Percentiles rank a stretch among this genome's conserved stretches.
phyloP scores from a whole-genome alignment of 2,888 invertebrate species.

The Tridacna crocea region DNA sequence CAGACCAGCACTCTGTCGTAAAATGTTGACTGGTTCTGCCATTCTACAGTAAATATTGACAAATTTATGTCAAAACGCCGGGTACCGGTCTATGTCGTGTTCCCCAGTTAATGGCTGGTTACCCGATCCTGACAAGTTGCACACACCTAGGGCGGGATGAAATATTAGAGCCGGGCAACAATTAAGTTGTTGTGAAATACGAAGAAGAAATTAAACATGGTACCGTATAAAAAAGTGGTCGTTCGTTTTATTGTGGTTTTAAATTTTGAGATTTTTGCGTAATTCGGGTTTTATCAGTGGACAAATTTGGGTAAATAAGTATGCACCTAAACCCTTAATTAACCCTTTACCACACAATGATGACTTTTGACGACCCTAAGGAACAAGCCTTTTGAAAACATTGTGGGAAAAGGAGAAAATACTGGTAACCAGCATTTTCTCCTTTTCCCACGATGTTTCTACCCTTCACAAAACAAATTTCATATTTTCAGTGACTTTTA shows the following conservation, averaged over 20 bases:
- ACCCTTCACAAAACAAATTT: no score
- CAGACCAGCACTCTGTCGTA: constrained; percentile 1
- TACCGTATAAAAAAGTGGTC: no score
- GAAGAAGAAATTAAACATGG: neutral
- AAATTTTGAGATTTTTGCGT: no score
- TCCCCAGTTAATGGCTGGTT: constrained; percentile 12
- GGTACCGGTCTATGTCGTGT: constrained; percentile 45
- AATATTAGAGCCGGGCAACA: neutral
- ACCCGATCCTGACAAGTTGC: neutral
- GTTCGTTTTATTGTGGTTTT: no score
- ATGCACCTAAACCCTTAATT: no score
- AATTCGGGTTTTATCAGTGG: no score
- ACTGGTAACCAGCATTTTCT: neutral
- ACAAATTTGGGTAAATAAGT: no score
- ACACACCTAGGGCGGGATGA: constrained; percentile 12
- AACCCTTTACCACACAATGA: neutral
- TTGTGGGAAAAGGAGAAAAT: neutral
- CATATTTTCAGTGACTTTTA: no score
- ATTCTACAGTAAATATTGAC: constrained; percentile 40
- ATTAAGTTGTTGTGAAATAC: constrained; percentile 1
- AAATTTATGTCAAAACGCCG: constrained; percentile 50
- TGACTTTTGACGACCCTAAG: no score
- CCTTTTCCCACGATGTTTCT: neutral
- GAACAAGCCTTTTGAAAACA: neutral
- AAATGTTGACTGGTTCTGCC: constrained; percentile 29